A percentile compares a stretch with the other conserved stretches of the same genome.
Conservation (phyloP, 2,113 vertebrate species). For the Peromyscus leucopus region DNA sequence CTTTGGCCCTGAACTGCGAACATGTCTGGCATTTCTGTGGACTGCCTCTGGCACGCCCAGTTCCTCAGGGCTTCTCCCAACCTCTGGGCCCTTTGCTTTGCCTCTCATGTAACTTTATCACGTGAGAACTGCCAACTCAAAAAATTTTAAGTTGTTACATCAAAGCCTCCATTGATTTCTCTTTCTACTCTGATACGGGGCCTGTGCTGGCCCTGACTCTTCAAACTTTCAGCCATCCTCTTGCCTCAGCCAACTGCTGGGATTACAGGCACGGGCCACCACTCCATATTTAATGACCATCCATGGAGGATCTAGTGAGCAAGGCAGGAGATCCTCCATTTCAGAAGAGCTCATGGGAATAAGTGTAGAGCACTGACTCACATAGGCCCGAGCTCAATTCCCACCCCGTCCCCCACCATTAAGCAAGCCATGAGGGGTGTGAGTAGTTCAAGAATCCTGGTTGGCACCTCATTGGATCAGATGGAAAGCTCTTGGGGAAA, state of each 20-base stretch:
- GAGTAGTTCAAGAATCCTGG: not conserved
- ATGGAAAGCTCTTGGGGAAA: not conserved
- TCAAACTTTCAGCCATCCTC: not conserved
- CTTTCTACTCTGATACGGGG: not conserved
- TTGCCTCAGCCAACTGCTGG: not conserved
- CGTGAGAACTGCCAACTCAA: not conserved
- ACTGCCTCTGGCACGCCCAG: not conserved
- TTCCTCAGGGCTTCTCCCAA: not conserved
- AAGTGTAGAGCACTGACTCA: not conserved
- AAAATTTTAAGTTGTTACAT: not conserved
- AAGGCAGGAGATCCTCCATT: not conserved
- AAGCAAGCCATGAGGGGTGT: not conserved
- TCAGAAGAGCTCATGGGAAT: not conserved
- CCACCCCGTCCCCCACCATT: not conserved
- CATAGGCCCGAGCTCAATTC: not conserved
- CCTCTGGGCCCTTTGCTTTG: not conserved
- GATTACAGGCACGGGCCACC: not conserved
- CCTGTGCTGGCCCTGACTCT: not conserved
- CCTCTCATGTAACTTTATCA: constrained; percentile 18
- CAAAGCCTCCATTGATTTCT: not conserved
- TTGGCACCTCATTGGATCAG: not conserved
- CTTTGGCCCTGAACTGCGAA: not conserved
- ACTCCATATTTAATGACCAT: not conserved
- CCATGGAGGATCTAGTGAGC: not conserved
- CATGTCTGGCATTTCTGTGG: not conserved